Conservation (phyloP, 2,888 invertebrate species). For the Drosophila neonasuta region DNA sequence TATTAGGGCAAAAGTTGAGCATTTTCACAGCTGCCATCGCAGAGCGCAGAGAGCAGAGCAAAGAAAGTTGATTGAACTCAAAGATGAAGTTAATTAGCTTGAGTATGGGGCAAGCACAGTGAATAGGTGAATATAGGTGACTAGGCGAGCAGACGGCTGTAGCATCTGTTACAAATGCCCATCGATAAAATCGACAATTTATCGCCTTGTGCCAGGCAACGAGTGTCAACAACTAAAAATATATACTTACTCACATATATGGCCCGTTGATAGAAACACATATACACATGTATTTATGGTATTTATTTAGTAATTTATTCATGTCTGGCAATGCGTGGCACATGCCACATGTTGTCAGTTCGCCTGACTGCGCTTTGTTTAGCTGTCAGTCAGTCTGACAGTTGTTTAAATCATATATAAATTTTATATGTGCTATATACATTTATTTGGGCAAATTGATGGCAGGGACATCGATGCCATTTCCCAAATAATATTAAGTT, state of each 20-base stretch:
- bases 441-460: constrained; percentile 31
- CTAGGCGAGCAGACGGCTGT: not conserved
- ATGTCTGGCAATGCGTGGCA: constrained; percentile 51
- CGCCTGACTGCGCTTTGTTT: constrained; percentile 42
- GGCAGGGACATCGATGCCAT: constrained; percentile 6
- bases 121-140: not conserved
- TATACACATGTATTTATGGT: constrained; percentile 53
- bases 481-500: constrained; percentile 14
- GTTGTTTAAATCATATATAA: constrained; percentile 58
- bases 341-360: constrained; percentile 24
- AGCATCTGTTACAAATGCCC: constrained; percentile 15
- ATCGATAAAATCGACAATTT: constrained; percentile 42
- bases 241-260: constrained; percentile 8
- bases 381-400: constrained; percentile 64
- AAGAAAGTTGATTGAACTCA: constrained; percentile 43
- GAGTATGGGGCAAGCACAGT: constrained; percentile 4
- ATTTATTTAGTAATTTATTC: constrained; percentile 73
- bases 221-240: constrained; percentile 54
- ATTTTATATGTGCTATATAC: constrained; percentile 17
- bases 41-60: constrained; percentile 10
- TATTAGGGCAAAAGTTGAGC: constrained; percentile 4
- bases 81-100: constrained; percentile 14
- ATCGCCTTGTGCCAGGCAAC: constrained; percentile 57
- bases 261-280: constrained; percentile 7
- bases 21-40: constrained; percentile 6